phyloP scores from a whole-genome alignment of 1,140 invertebrate genomes.

The Eupeodes corollae region DNA sequence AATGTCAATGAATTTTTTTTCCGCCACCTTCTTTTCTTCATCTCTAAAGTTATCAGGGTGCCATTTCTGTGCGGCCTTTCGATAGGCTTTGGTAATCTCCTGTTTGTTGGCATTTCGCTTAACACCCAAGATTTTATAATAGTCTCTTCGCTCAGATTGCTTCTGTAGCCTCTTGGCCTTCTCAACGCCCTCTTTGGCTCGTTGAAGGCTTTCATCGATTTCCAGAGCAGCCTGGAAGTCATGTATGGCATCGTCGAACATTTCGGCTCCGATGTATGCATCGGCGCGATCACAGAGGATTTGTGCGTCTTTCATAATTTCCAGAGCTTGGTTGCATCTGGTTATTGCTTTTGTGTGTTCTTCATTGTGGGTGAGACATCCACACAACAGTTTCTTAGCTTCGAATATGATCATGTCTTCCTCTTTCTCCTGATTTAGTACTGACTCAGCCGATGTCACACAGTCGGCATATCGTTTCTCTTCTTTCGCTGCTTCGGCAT shows the following conservation, averaged over 20 bases:
- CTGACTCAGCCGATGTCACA: conserved; percentile 56
- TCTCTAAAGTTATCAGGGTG: conserved; percentile 94
- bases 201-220: conserved; percentile 64
- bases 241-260: conserved; percentile 87
- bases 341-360: conserved; percentile 54
- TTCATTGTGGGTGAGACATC: conserved; percentile 59
- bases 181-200: conserved; percentile 81
- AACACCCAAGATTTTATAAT: conserved; percentile 91
- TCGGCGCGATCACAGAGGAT: conserved; percentile 86
- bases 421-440: conserved; percentile 55
- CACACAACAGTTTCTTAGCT: conserved; percentile 62
- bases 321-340: conserved; percentile 69
- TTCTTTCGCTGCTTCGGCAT: conserved; percentile 59
- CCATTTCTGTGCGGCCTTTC: conserved; percentile 96
- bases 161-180: conserved; percentile 90
- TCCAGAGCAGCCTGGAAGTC: conserved; percentile 80
- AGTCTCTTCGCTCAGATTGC: conserved; percentile 85
- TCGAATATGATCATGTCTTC: conserved; percentile 60
- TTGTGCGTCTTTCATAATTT: conserved; percentile 63
- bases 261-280: conserved; percentile 77
- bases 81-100: conserved; percentile 92
- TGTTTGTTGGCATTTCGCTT: conserved; percentile 72
- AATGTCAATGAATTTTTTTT: conserved; percentile 98
- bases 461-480: conserved; percentile 64
- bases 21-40: conserved; percentile 87